A percentile compares a stretch with the other conserved stretches of the same genome.
Conservation (phyloP, 2,797 vertebrate species). For the Alectoris magna region DNA sequence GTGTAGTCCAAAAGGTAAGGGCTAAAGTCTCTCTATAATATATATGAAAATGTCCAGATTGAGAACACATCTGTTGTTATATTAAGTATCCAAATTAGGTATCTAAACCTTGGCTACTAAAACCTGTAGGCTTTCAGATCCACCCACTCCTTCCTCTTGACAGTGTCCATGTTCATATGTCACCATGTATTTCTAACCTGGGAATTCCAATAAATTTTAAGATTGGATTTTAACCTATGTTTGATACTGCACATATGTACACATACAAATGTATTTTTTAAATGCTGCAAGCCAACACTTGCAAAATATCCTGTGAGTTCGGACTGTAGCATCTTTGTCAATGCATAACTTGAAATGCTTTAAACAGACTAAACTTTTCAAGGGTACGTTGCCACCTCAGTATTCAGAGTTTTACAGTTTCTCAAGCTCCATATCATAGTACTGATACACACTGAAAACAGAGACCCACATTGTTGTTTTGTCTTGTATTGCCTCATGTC, state of each 20-base stretch:
- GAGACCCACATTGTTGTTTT: background rate
- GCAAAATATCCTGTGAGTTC: background rate
- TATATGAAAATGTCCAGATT: background rate
- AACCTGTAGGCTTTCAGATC: background rate
- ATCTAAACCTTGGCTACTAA: background rate
- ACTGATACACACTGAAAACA: background rate
- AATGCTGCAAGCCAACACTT: background rate
- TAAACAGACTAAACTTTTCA: background rate
- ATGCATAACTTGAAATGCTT: background rate
- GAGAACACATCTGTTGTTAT: background rate
- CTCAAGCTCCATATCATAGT: background rate
- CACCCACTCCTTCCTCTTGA: background rate
- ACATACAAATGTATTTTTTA: background rate
- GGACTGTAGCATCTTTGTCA: background rate
- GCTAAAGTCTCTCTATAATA: background rate
- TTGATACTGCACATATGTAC: background rate
- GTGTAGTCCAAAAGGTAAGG: background rate
- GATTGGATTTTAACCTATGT: background rate
- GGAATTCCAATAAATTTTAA: background rate
- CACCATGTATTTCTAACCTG: background rate
- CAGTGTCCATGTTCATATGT: accelerated
- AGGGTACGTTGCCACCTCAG: background rate
- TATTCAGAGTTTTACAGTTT: background rate
- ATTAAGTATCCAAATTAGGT: background rate
- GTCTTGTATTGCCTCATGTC: background rate